phyloP scores from a whole-genome alignment of 1,140 invertebrate genomes.

The Pomacea maculata region DNA sequence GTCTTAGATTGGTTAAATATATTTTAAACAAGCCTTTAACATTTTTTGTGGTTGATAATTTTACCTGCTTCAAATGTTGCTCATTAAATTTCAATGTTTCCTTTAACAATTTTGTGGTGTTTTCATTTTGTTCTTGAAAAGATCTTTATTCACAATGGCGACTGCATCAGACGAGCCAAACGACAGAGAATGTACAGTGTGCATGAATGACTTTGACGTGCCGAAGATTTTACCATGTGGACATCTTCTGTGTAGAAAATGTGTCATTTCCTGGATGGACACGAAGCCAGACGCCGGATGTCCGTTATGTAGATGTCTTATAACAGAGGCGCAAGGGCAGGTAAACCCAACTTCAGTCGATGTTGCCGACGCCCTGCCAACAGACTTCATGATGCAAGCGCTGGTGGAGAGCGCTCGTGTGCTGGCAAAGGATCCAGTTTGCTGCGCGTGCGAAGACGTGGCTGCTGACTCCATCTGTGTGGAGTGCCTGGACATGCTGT shows the following conservation, averaged over 20 bases:
- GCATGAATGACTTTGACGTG: background rate
- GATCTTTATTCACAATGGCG: background rate
- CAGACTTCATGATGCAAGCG: background rate
- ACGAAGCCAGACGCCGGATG: background rate
- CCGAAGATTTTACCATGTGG: conserved; percentile 6
- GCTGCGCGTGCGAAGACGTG: conserved; percentile 1
- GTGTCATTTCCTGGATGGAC: background rate
- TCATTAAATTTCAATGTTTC: no score
- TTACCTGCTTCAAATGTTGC: no score
- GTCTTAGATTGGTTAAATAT: no score
- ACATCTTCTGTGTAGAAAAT: conserved; percentile 1
- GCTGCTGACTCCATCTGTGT: background rate
- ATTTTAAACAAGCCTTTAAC: no score
- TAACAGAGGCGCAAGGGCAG: no score
- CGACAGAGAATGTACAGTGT: background rate
- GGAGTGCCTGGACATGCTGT: background rate
- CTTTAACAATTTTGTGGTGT: no score
- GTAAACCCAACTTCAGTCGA: background rate
- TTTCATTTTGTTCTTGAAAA: no score
- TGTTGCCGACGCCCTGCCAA: background rate
- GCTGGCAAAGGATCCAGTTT: background rate
- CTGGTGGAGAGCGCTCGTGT: background rate
- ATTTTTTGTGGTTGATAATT: no score
- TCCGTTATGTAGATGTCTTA: background rate
- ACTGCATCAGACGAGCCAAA: background rate